phyloP scores from a whole-genome alignment of 2,113 vertebrate genomes.

The Salvelinus sp. region DNA sequence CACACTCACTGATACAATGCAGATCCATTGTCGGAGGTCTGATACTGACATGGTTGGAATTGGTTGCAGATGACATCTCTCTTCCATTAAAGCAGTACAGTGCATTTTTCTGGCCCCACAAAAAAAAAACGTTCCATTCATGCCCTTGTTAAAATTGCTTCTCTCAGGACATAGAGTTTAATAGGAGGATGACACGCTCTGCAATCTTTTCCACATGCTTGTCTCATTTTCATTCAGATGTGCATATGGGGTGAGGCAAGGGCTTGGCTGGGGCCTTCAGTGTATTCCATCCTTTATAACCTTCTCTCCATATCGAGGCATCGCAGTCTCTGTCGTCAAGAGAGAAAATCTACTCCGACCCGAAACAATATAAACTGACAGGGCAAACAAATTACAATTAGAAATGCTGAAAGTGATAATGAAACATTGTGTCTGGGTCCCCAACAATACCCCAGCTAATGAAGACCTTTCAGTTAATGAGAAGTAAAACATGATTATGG shows the following conservation, averaged over 20 bases:
- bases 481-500: slow-evolving; percentile 58
- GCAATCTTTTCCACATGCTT: slow-evolving; percentile 54
- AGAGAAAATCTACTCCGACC: slow-evolving; percentile 4
- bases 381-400: slow-evolving; percentile 67
- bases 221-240: slow-evolving; percentile 47
- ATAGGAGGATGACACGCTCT: slow-evolving; percentile 30
- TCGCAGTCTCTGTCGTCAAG: slow-evolving; percentile 25
- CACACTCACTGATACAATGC: slow-evolving; percentile 32
- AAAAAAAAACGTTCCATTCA: slow-evolving; percentile 48
- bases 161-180: slow-evolving; percentile 41
- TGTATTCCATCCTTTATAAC: slow-evolving; percentile 38
- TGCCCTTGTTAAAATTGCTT: slow-evolving; percentile 36
- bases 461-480: slow-evolving; percentile 67
- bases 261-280: slow-evolving; percentile 21
- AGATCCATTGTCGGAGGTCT: slow-evolving; percentile 48
- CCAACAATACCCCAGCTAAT: slow-evolving; percentile 53
- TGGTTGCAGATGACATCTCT: slow-evolving; percentile 44
- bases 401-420: slow-evolving; percentile 60
- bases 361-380: slow-evolving; percentile 63
- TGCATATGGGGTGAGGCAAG: slow-evolving; percentile 36
- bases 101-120: slow-evolving; percentile 33
- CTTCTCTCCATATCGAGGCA: slow-evolving; percentile 33
- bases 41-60: slow-evolving; percentile 34
- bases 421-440: slow-evolving; percentile 52
- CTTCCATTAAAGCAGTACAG: slow-evolving; percentile 33